These are phyloP conservation scores for Geopemphigus sp. DNA, from an alignment of 1,140 invertebrate species.

Conservation along the genomic window DNA sequence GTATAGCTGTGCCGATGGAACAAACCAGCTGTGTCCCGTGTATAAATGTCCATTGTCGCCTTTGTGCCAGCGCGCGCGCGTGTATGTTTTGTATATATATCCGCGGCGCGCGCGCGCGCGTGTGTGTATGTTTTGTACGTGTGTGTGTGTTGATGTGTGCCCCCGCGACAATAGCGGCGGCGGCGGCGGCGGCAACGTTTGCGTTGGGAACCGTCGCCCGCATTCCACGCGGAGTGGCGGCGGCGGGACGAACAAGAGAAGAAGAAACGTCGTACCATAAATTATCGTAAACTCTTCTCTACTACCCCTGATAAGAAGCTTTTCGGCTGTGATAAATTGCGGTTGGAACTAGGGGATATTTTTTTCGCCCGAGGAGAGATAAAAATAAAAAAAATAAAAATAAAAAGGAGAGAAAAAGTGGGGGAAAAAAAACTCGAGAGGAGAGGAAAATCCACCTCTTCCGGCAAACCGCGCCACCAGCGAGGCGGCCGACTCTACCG, in stretches of 20 bases:
- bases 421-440: background rate
- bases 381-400: conserved; percentile 29
- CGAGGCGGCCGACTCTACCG: too few relatives aligned
- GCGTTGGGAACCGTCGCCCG: background rate
- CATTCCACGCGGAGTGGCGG: background rate
- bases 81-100: too few relatives aligned
- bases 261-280: conserved; percentile 32
- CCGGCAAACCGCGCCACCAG: too few relatives aligned
- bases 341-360: conserved; percentile 37
- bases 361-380: conserved; percentile 28
- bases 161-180: too few relatives aligned
- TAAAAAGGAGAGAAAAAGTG: background rate
- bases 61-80: background rate
- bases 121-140: background rate
- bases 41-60: conserved; percentile 38
- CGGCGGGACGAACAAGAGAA: too few relatives aligned
- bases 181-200: background rate
- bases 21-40: conserved; percentile 9
- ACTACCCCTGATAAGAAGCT: conserved; percentile 38
- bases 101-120: too few relatives aligned
- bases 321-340: conserved; percentile 49
- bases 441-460: background rate
- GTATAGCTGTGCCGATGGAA: background rate
- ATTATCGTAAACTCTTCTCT: conserved; percentile 39
- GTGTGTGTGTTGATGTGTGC: too few relatives aligned